Percentiles rank a stretch among this genome's conserved stretches.
Evolutionary conservation across 2,113 vertebrate species (phyloP).

Genomic region (Acanthochromis polyacanthus): DNA sequence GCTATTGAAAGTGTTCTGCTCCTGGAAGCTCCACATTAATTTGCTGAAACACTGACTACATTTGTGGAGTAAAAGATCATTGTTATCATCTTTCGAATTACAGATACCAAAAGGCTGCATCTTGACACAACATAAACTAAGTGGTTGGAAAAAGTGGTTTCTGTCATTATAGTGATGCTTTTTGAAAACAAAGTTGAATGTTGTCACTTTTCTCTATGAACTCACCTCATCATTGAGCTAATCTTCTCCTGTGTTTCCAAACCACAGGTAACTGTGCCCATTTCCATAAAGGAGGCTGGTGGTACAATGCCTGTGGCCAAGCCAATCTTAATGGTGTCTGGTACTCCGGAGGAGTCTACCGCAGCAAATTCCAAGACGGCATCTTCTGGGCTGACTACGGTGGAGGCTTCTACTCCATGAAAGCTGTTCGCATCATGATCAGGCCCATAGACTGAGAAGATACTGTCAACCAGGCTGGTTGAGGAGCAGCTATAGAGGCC

Average conservation of each 20-base stretch:
- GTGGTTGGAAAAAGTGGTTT: background rate
- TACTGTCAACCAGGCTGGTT: slow-evolving; percentile 39
- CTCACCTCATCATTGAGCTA: background rate
- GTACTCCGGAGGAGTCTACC: slow-evolving; percentile 96
- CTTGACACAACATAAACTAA: background rate
- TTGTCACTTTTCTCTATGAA: background rate
- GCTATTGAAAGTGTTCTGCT: too few relatives aligned
- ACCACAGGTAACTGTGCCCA: slow-evolving; percentile 96
- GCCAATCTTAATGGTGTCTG: slow-evolving; percentile 97
- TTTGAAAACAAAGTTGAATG: background rate
- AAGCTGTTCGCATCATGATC: slow-evolving; percentile 94
- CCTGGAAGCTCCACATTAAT: background rate
- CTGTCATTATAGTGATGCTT: background rate
- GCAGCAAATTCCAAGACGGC: slow-evolving; percentile 97
- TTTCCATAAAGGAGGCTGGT: slow-evolving; percentile 99
- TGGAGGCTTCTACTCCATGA: slow-evolving; percentile 97
- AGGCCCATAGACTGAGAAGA: slow-evolving; percentile 92
- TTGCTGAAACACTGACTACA: background rate
- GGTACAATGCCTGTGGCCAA: slow-evolving; percentile 97
- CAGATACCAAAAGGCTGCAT: too few relatives aligned
- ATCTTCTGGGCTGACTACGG: slow-evolving; percentile 99
- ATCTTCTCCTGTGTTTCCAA: slow-evolving; percentile 9
- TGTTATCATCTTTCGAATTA: too few relatives aligned
- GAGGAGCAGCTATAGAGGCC: slow-evolving; percentile 33
- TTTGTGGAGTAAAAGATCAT: too few relatives aligned